Base-by-base conservation (phyloP, 2,113 vertebrate species). In the Microtus ochrogaster region DNA sequence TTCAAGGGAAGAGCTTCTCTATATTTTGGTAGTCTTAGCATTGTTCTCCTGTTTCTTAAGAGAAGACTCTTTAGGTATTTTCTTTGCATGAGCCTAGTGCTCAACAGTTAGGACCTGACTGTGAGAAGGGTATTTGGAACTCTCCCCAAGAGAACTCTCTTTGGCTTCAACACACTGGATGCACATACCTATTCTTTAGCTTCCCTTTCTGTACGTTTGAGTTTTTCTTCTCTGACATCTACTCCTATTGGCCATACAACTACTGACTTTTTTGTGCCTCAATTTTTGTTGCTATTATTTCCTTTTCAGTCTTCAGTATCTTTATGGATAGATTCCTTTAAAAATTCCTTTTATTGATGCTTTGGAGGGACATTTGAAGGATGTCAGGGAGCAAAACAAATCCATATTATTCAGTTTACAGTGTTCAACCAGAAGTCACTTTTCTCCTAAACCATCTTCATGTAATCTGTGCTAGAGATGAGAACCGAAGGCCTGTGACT, bases 351-450 rank as follows among this genome's bases (percentile, higher is more conserved):
- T 92, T 65, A 55, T 16, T 41, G 28, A 91, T n/a, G 73, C 47
- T 73, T 77, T 74, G 39, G 65, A 72, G 9, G 41, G 19, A 7
- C 16, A 58, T 78, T 33, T 89, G 61, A 65, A 92, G 19, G 63
- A 11, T 47, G 39, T 13, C 84, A 66, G 72, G 49, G 21, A 47
- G 33, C 61, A 89, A 26, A 91, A 63, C 28, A 47, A 36, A 14
- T 10, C 30, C 24, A 47, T 7, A 58, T 79, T 79, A 5, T 90
- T 90, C 79, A 83, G 1, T 58, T 22, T 93, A 13, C 39, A 82
- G 63, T 74, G n/a, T 93, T 96, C 77, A 91, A 79, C 61, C 63
- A 70, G 55, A 82, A 89, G 72, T 70, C 14, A 65, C 28, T 89
- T 87, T 74, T 26, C 52, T 82, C 47, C 82, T 83, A 70, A 94